Conservation (phyloP, 2,797 vertebrate genomes). For the Nothura maculosa region DNA sequence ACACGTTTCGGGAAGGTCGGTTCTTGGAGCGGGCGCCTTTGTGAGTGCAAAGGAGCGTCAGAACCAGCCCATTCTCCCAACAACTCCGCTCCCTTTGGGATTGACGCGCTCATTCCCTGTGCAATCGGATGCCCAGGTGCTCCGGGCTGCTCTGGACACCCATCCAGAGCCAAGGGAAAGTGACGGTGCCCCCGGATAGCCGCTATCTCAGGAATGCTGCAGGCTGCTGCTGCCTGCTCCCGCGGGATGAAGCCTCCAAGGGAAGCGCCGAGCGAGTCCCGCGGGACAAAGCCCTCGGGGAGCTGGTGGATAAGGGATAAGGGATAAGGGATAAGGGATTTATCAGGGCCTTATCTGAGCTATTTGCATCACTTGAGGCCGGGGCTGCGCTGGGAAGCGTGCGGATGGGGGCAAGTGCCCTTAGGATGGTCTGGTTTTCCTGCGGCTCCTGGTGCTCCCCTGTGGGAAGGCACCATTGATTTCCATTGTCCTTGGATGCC, state of each 20-base stretch:
- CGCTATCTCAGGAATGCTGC: conserved; percentile 66
- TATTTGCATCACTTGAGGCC: conserved; percentile 70
- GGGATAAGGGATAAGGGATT: too few species aligned
- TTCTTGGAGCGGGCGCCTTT: background rate
- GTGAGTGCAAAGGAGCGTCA: background rate
- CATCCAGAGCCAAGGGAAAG: conserved; percentile 22
- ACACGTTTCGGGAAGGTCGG: background rate
- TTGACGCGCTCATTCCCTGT: background rate
- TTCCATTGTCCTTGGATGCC: background rate
- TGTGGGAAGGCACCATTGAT: background rate
- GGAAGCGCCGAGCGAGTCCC: conserved; percentile 42
- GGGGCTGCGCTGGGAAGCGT: conserved; percentile 28
- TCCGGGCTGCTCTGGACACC: background rate
- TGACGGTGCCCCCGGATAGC: conserved; percentile 37
- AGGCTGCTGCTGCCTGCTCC: conserved; percentile 44
- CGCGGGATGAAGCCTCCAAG: conserved; percentile 44
- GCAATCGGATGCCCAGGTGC: background rate
- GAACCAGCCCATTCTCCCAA: background rate
- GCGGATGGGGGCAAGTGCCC: background rate
- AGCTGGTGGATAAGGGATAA: too few species aligned
- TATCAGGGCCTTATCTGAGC: conserved; percentile 71
- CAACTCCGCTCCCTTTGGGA: fast-evolving
- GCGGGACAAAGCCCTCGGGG: background rate
- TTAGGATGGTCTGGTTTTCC: background rate
- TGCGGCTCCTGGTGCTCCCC: background rate